Base-by-base conservation (phyloP, 30 jellyfish, hydroid and myxozoan species). In the Aurelia sp. region DNA sequence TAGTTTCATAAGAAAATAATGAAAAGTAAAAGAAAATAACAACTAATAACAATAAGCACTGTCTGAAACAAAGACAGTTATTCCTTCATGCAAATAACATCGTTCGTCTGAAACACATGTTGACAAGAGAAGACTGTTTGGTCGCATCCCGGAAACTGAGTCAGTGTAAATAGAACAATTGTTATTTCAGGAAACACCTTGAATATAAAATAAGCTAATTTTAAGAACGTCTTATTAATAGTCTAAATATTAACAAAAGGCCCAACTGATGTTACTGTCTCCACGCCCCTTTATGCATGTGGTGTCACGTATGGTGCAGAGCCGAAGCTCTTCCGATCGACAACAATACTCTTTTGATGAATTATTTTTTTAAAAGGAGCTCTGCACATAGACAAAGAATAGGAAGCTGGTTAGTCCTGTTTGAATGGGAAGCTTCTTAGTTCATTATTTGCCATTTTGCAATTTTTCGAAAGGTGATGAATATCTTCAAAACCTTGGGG, bases 81-180 rank as follows among this genome's bases (percentile, higher is more conserved):
- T 21, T 12, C 33, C 33, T 11, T n/a, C 11, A n/a, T 59, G 33
- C 2, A 30, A 18, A 59, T n/a, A 11, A 59, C 13, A 59, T n/a
- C 23, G 33, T n/a, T 59, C 69, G 69, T 21, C 69, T 21, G 33
- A 21, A 69, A 64, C 17, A 64, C 74, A 21, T 37, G 33, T 64
- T 64, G 74, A 64, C 74, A 64, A 37, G 74, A 64, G 53, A 11
- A 2, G 20, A 64, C 74, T 21, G 19, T 44, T 64, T 64, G 74
- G 41, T 64, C n/a, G 31, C 62, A 69, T 69, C 20, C 79, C 79
- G 79, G 79, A 69, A 69, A 69, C 57, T 69, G 66, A 69, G 62
- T 69, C 79, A 69, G 23, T 22, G 30, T 23, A 23, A 69, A 44
- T 69, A 69, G 44, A 21, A 33, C 44, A 69, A 11, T 23, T 31